These are phyloP conservation scores for Rana temporaria DNA, from an alignment of 2,113 vertebrate genomes.

Conservation along the genomic window DNA sequence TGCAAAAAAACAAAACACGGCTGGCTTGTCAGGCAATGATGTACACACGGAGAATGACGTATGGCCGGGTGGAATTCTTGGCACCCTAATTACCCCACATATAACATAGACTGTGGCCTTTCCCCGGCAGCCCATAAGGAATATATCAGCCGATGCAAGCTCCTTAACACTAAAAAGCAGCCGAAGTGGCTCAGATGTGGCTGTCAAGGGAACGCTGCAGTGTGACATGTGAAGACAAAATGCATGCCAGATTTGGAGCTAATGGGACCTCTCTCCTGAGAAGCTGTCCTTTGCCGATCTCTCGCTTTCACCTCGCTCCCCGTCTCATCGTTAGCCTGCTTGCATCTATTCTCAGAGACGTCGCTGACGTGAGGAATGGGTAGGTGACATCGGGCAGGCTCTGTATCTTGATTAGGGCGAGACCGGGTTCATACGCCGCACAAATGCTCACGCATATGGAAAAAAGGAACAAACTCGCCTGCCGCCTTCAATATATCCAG, in stretches of 20 bases:
- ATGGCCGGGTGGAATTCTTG: conserved; percentile 25
- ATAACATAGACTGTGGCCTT: conserved; percentile 40
- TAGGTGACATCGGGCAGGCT: conserved; percentile 32
- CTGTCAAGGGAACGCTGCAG: conserved; percentile 60
- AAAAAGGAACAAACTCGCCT: conserved; percentile 9
- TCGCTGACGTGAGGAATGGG: background rate
- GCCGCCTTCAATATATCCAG: conserved; percentile 35
- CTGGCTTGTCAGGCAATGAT: conserved; percentile 53
- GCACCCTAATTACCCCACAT: conserved; percentile 50
- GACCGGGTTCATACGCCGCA: background rate
- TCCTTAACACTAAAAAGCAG: conserved; percentile 48
- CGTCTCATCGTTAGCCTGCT: conserved; percentile 62
- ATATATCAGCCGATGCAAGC: conserved; percentile 47
- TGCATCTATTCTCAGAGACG: conserved; percentile 59
- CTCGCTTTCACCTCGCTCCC: conserved; percentile 61
- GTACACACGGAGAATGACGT: conserved; percentile 17
- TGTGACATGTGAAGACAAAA: conserved; percentile 66
- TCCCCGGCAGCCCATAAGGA: conserved; percentile 27
- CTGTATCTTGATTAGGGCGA: background rate
- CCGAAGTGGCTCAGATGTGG: conserved; percentile 35
- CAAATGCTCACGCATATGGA: background rate
- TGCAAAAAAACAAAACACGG: conserved; percentile 50
- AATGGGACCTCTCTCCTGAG: conserved; percentile 59
- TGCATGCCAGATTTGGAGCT: conserved; percentile 68
- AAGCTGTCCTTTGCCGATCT: conserved; percentile 53